Base-by-base conservation (phyloP, 1,140 invertebrate genomes). In the Trachymyrmex septentrionalis region DNA sequence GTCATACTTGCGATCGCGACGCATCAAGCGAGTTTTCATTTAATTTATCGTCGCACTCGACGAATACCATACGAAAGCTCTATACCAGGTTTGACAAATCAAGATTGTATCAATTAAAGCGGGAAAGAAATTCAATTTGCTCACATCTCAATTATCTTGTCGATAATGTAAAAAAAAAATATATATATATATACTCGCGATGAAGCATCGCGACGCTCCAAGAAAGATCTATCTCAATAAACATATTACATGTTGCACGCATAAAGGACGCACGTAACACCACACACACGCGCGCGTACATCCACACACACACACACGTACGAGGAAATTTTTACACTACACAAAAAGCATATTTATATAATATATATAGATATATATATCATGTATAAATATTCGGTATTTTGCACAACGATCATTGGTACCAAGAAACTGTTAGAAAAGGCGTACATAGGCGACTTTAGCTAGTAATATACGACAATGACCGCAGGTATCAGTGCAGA, bases 381-480 rank as follows among this genome's bases (percentile, higher is more conserved):
- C n/a, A 64, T 87, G 85, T 87, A 85, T 90, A 90, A 64, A 90
- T 59, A 84, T 84, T 87, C 44, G n/a, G 44, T 88, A 88, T 27
- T 78, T 91, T 89, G 90, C 90, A 91, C 90, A 89, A 91, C 90
- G 82, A 91, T 91, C 86, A 91, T 78, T 89, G 76, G 88, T 91
- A 90, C 63, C 86, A 88, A 86, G 71, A 90, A 84, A 88, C 63
- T 90, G 72, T 86, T 77, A 90, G 77, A 87, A 91, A 90, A 93
- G 92, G 92, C 92, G 91, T 92, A 93, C 91, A 93, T 89, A 89
- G 91, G 93, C 93, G 93, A 91, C 38, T 61, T 82, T 94, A 95
- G 94, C 94, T 94, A 94, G 88, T 95, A 73, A 72, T 69, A 69
- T 50, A 95, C 93, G 92, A 95, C 94, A 95, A 92, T 90, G 86